Evolutionary conservation across 1,140 invertebrate species (phyloP).

Genomic region (Caenorhabditis tropicalis): DNA sequence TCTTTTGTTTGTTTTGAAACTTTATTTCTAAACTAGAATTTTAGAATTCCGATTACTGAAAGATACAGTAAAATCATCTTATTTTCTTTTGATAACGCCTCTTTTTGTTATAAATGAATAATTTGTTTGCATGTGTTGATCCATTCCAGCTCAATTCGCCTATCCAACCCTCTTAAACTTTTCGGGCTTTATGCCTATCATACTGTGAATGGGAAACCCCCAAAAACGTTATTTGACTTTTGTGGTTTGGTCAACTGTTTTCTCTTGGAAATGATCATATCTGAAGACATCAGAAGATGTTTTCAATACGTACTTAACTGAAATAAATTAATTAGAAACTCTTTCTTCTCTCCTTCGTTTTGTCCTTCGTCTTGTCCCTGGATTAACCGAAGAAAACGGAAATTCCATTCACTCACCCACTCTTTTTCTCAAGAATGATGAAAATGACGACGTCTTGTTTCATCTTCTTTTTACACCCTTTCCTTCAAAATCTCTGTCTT

Average conservation of each 20-base stretch:
- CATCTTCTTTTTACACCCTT: background rate
- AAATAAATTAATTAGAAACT: conserved; percentile 30
- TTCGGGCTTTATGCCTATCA: too few species aligned
- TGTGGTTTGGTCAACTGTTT: background rate
- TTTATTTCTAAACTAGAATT: too few species aligned
- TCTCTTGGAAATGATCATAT: background rate
- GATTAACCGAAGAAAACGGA: background rate
- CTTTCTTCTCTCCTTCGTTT: too few species aligned
- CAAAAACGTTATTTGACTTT: background rate
- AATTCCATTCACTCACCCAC: conserved; percentile 28
- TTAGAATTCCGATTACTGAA: too few species aligned
- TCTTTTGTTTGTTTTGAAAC: too few species aligned
- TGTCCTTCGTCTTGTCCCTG: background rate
- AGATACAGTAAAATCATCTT: too few species aligned
- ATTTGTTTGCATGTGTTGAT: too few species aligned
- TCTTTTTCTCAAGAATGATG: background rate
- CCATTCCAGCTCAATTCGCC: too few species aligned
- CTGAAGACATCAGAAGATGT: background rate
- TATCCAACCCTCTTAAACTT: too few species aligned
- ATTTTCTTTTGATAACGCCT: too few species aligned
- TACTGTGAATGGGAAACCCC: too few species aligned
- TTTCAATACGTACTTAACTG: background rate
- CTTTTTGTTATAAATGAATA: too few species aligned
- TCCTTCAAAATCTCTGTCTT: background rate
- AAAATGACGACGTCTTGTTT: conserved; percentile 9